Evolutionary conservation across 2,113 vertebrate species (phyloP).

Genomic region (Diadophis punctatus): DNA sequence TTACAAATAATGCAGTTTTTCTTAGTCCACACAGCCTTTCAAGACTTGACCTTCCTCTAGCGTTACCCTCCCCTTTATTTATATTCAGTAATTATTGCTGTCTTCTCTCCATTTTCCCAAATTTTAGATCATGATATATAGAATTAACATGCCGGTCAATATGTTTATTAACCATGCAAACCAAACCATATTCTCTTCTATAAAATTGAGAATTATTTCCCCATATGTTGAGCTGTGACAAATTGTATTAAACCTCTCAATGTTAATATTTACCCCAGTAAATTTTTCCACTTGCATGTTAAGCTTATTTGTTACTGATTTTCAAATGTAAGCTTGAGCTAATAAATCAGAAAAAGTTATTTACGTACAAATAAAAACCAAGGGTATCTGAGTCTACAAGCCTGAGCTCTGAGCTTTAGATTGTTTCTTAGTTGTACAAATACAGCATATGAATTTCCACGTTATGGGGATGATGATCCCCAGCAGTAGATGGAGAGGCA

Average conservation of each 20-base stretch:
- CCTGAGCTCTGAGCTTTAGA: neutral
- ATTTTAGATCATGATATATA: neutral
- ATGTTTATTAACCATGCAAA: neutral
- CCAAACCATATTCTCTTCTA: neutral
- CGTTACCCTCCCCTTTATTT: neutral
- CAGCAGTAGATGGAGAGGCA: neutral
- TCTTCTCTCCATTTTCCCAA: neutral
- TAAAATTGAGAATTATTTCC: neutral
- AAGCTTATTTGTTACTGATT: neutral
- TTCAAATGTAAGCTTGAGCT: neutral
- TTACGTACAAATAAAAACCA: neutral
- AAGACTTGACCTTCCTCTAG: neutral
- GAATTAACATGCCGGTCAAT: neutral
- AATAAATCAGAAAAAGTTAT: neutral
- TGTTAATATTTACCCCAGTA: neutral
- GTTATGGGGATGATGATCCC: neutral
- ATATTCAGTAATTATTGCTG: neutral
- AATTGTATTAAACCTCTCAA: neutral
- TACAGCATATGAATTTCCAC: neutral
- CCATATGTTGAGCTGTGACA: neutral
- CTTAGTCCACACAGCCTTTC: neutral
- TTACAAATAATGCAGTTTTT: neutral
- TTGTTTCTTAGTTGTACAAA: neutral
- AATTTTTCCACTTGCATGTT: neutral
- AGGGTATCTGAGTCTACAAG: neutral